These are phyloP conservation scores for Pterocles orientalis DNA, from an alignment of 2,113 vertebrate species.

Conservation along the genomic window DNA sequence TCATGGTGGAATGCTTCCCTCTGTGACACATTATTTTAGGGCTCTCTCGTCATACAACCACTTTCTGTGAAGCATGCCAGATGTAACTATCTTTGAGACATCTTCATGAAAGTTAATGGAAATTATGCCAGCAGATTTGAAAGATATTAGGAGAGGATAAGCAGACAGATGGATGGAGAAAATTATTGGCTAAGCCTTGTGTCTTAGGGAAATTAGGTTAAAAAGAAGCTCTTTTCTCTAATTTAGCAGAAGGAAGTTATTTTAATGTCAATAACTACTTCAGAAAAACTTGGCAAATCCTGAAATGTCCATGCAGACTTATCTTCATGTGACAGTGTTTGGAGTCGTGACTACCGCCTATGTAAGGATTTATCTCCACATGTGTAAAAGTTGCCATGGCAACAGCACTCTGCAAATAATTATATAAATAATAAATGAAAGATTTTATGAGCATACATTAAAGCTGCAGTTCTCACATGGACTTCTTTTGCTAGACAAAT, in stretches of 20 bases:
- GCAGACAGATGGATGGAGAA: neutral
- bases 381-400: slow-evolving; percentile 30
- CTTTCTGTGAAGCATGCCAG: neutral
- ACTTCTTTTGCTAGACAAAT: neutral
- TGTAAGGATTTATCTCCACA: slow-evolving; percentile 3
- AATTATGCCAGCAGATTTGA: neutral
- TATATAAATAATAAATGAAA: slow-evolving; percentile 61
- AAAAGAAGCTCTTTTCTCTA: neutral
- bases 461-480: neutral
- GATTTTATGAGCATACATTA: neutral
- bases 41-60: neutral
- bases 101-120: neutral
- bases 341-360: slow-evolving; percentile 12
- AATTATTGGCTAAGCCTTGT: neutral
- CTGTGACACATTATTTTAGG: neutral
- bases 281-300: slow-evolving; percentile 12
- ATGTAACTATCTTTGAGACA: neutral
- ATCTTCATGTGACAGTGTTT: neutral
- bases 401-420: slow-evolving; percentile 50
- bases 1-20: neutral
- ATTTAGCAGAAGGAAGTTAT: neutral
- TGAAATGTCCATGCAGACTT: slow-evolving; percentile 25
- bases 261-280: slow-evolving; percentile 5
- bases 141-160: neutral
- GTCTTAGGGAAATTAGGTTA: neutral